Conservation (phyloP, 35 echinoderm and acorn worm species). For the Heliocidaris erythrogramma region DNA sequence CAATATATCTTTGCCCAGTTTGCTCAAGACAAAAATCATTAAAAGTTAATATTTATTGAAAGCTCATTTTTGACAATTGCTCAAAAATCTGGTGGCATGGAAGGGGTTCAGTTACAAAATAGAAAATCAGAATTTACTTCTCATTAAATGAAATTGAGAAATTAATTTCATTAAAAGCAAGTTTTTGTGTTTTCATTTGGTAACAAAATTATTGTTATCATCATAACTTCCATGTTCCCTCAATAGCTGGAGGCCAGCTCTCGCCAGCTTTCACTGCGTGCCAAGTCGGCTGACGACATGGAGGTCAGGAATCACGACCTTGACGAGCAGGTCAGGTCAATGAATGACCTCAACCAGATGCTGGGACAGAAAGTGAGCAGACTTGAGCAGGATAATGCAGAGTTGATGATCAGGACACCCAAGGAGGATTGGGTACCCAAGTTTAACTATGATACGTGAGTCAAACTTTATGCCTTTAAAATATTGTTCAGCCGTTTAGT, state of each 20-base stretch:
- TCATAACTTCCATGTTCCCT: background rate
- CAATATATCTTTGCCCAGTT: no score
- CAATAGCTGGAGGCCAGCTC: conserved; percentile 57
- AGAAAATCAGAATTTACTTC: no score
- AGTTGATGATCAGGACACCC: conserved; percentile 53
- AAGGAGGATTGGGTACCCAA: conserved; percentile 67
- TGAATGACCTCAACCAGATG: conserved; percentile 65
- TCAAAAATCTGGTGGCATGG: no score
- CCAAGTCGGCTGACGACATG: conserved; percentile 32
- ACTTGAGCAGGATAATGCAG: conserved; percentile 71
- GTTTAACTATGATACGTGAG: conserved; percentile 88
- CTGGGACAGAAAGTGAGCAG: conserved; percentile 61
- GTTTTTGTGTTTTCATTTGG: no score
- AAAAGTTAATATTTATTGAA: no score
- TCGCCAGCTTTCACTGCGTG: background rate
- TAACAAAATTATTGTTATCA: background rate
- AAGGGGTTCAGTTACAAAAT: no score
- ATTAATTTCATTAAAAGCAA: no score
- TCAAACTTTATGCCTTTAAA: background rate
- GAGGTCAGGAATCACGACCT: conserved; percentile 62
- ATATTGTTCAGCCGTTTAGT: no score
- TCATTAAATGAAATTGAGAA: no score
- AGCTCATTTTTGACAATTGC: no score
- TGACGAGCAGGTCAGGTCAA: conserved; percentile 34
- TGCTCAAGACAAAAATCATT: no score